Evolutionary conservation across 2,888 invertebrate genomes (phyloP), one percentile per base, ranked within the genome.

Genomic region (Drosophila acutilabella): DNA sequence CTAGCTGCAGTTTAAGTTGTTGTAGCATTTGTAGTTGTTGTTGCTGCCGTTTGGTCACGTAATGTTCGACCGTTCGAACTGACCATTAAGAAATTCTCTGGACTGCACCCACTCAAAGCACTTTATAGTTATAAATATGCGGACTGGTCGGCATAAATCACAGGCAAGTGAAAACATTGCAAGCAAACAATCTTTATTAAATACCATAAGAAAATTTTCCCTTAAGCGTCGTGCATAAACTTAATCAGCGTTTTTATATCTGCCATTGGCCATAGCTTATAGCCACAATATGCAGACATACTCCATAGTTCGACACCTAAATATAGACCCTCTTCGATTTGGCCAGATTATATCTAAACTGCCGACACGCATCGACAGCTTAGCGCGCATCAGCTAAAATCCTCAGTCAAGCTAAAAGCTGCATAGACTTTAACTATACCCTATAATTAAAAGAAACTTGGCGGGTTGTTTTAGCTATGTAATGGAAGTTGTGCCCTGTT

Each of bases 41-140:
- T n/a, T 42, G 51, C 38, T 53, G 54, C 57, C 33, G 38, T 42
- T 61, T 73, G 73, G 86, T 80, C 88, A 84, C 88, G 86, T 84
- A 84, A 79, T 62, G 41, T 50, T 52, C 60, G 48, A 54, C 38
- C n/a, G 33, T 14, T 26, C 61, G 50, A 68, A 58, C 51, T 81
- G 75, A 58, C 68, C 88, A 88, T 88, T 84, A 74, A 77, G 65
- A 88, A 88, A 85, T 84, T 82, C 86, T 88, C 56, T 48, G 42
- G 48, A 40, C 78, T 64, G 68, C 74, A 66, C 70, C 71, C 58
- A 71, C 72, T 64, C 51, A 64, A 53, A 61, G 50, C 57, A 57
- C 40, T 50, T 41, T 47, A 64, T 45, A 13, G 36, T 36, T 36
- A 48, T 13, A 47, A 45, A 47, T 47, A 62, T 58, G 44, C 45